These are phyloP conservation scores for Eulemur albifrons DNA, from an alignment of 2,797 vertebrate species.

Conservation along the genomic window DNA sequence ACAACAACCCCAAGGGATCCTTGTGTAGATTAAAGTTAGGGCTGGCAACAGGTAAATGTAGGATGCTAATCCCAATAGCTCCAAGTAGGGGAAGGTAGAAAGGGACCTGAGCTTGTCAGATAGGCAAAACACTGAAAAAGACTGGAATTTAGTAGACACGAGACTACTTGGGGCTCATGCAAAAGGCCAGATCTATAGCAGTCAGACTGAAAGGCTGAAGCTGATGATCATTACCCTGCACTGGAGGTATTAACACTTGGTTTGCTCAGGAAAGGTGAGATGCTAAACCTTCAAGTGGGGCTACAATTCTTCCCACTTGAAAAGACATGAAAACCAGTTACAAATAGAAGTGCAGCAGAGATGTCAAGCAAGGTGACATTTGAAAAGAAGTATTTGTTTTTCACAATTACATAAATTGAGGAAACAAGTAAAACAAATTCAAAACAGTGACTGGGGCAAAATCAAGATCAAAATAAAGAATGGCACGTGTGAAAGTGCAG, in stretches of 20 bases:
- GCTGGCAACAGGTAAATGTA: background rate
- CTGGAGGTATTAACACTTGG: background rate
- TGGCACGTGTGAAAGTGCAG: background rate
- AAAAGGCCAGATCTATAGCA: background rate
- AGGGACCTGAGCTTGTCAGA: background rate
- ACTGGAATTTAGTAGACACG: background rate
- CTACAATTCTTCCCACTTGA: background rate
- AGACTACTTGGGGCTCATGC: background rate
- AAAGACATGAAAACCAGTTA: background rate
- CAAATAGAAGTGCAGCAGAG: background rate
- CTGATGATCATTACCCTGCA: background rate
- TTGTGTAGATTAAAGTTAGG: background rate
- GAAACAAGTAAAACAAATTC: slow-evolving; percentile 2
- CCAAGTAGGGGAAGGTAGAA: background rate
- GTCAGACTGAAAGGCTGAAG: background rate
- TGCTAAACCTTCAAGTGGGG: background rate
- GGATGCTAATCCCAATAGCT: background rate
- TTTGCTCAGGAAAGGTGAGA: background rate
- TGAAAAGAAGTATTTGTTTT: background rate
- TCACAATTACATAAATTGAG: background rate
- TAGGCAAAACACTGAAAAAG: background rate
- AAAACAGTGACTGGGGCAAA: background rate
- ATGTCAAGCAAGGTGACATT: background rate
- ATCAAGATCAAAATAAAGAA: slow-evolving; percentile 1
- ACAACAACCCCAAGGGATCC: background rate